Base-by-base conservation (phyloP, 2,888 invertebrate species). In the Conus canariensis region DNA sequence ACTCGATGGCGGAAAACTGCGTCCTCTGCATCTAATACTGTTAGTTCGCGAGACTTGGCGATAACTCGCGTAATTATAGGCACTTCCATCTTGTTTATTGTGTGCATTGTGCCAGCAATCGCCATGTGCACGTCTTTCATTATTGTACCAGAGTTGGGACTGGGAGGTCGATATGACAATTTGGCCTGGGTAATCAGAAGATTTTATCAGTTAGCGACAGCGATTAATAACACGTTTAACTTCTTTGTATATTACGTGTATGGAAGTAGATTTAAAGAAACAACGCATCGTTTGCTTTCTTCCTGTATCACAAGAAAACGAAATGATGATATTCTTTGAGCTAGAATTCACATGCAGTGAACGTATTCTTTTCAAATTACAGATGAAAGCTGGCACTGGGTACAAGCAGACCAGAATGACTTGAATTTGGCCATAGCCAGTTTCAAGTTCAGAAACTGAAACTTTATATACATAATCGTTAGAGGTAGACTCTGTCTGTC, bases 241-340 rank as follows among this genome's bases (percentile, higher is more conserved):
- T 83, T 83, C 82, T 83, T 83, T 19, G 58, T 83, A 9, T 83
- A 83, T 19, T 83, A 83, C 58, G 19, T 22, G 8, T 83, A 56
- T 83, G 82, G 82, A 83, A 83, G 58, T 58, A 83, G 19, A 10
- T 83, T 83, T 58, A 83, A 58, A 22, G 58, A 83, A 58, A 83
- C 56, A 6, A 22, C 22, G 7, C 6, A 58, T 8, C 19, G 22
- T 19, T 58, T 83, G 56, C 58, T 83, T 19, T 56, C 22, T 0
- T 22, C 25, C 2, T 56, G 82, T 2, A 10, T 19, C 1, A 19
- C 22, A 58, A 19, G 9, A 83, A 22, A 30, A 30, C 30, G 14
- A 80, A 80, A 80, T 9, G 30, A 22, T 70, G 16, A 70, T 70
- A 70, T 7, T 70, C 70, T 1, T 70, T 9, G 7, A 70, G 70